Conservation (phyloP, 2,888 invertebrate genomes). For the Microchrysa polita region DNA sequence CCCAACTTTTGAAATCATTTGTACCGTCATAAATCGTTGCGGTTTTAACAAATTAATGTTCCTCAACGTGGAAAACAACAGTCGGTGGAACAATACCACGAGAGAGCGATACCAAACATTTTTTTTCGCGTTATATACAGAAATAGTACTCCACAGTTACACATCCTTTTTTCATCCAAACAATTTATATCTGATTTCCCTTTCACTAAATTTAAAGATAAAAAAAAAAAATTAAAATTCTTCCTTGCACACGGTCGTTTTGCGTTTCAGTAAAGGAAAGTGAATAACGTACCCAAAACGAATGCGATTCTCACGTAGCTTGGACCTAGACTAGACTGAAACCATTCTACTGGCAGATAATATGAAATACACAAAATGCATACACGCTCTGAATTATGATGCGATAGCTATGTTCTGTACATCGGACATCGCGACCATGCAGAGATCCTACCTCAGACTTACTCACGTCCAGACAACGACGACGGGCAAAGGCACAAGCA, state of each 20-base stretch:
- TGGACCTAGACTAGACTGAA: not conserved
- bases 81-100: not conserved
- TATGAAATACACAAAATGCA: not conserved
- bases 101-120: not conserved
- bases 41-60: slow-evolving; percentile 19
- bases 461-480: slow-evolving; percentile 7
- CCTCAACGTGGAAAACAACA: slow-evolving; percentile 2
- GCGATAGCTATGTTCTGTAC: not conserved
- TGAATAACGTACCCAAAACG: not conserved
- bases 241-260: not conserved
- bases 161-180: not conserved
- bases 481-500: not conserved
- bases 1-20: not conserved
- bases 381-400: slow-evolving; percentile 10
- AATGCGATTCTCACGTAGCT: too few species aligned
- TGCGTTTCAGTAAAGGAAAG: not conserved
- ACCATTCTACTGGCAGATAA: not conserved
- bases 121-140: not conserved
- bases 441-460: not conserved
- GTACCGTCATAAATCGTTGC: not conserved
- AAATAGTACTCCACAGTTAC: not conserved
- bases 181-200: slow-evolving; percentile 7
- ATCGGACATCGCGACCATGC: not conserved
- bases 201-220: slow-evolving; percentile 10
- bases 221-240: not conserved